phyloP scores from a whole-genome alignment of 2,113 vertebrate genomes.

The Megaptera novaeangliae region DNA sequence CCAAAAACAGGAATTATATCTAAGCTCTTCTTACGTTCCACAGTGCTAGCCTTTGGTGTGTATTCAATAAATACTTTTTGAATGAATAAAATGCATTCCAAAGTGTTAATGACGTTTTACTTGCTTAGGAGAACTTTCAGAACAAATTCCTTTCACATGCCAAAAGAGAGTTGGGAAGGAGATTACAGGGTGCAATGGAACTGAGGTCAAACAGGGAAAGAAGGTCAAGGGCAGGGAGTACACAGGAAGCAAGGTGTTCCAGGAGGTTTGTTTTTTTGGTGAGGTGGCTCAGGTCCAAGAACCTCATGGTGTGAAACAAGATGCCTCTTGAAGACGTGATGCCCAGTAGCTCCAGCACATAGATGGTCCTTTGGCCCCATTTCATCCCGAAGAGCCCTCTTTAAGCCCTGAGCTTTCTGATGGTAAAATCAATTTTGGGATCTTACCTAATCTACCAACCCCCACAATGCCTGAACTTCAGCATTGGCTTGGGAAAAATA shows the following conservation, averaged over 20 bases:
- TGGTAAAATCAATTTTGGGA: neutral
- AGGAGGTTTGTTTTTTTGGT: neutral
- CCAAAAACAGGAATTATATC: neutral
- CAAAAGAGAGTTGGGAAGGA: neutral
- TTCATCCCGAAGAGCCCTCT: neutral
- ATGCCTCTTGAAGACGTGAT: neutral
- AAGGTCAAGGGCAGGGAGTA: neutral
- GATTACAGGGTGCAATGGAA: neutral
- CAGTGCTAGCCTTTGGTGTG: neutral
- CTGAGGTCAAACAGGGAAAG: neutral
- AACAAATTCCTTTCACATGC: neutral
- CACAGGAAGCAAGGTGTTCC: neutral
- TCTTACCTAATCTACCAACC: neutral
- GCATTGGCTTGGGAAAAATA: neutral
- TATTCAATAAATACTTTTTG: neutral
- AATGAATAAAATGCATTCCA: neutral
- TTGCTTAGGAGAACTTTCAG: neutral
- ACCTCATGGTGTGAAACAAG: neutral
- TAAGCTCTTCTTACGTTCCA: neutral
- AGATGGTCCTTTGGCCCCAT: neutral
- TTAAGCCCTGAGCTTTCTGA: neutral
- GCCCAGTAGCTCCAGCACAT: neutral
- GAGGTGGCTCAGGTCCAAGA: neutral
- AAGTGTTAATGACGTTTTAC: neutral
- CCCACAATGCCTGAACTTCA: neutral